phyloP scores from a whole-genome alignment of 2,113 vertebrate genomes.

The Glaucidium brasilianum region DNA sequence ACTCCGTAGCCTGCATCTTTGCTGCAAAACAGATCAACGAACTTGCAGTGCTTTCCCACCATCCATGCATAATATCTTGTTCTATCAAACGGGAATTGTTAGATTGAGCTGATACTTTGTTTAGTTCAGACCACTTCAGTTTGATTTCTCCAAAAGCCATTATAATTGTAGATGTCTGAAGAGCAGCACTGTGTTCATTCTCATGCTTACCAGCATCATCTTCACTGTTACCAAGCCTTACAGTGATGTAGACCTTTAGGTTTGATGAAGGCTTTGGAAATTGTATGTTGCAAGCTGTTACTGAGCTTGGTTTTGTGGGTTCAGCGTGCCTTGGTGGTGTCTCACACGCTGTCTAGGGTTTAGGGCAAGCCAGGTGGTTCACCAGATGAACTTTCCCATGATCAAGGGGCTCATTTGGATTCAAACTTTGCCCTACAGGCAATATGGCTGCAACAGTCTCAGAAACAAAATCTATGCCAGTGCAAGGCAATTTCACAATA shows the following conservation, averaged over 20 bases:
- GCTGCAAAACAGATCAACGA: not conserved
- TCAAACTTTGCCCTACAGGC: not conserved
- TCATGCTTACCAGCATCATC: rapidly evolving
- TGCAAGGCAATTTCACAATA: not conserved
- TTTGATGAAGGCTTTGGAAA: not conserved
- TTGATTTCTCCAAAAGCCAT: not conserved
- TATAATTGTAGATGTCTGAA: not conserved
- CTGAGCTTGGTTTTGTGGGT: not conserved
- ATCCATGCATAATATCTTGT: rapidly evolving
- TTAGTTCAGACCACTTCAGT: not conserved
- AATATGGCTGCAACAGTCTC: not conserved
- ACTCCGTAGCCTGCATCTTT: not conserved
- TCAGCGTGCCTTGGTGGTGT: not conserved
- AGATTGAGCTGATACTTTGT: not conserved
- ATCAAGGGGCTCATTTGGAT: not conserved
- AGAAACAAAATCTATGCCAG: not conserved
- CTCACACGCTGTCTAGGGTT: rapidly evolving
- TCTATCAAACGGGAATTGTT: not conserved
- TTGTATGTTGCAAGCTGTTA: not conserved
- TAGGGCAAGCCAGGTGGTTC: not conserved
- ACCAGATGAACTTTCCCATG: not conserved
- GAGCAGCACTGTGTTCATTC: not conserved
- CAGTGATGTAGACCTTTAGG: not conserved
- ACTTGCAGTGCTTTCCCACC: not conserved
- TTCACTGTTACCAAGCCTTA: not conserved